Evolutionary conservation across 2,797 vertebrate genomes (phyloP).

Genomic region (Hydrocynus forskahlii): DNA sequence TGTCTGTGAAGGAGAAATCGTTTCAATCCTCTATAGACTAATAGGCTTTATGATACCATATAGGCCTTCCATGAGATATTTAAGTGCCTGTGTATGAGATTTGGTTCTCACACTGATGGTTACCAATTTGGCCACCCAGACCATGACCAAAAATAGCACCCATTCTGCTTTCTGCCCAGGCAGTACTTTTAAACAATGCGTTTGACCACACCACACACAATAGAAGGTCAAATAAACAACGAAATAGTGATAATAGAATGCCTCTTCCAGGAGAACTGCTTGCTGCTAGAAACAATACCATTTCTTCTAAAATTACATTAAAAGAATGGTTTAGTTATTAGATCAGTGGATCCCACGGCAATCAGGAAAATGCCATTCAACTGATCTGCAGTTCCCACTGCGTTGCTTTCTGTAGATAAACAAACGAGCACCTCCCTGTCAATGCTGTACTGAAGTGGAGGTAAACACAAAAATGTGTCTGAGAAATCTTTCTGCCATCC

Average conservation of each 20-base stretch:
- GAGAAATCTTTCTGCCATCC: neutral
- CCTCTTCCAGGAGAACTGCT: neutral
- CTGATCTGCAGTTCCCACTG: neutral
- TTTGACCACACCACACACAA: slow-evolving; percentile 29
- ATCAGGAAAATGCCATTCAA: neutral
- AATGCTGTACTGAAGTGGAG: neutral
- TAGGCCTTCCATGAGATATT: neutral
- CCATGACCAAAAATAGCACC: slow-evolving; percentile 9
- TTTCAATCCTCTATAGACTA: neutral
- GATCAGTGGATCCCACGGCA: neutral
- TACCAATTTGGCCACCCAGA: slow-evolving; percentile 12
- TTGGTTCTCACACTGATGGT: neutral
- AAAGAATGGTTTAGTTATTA: neutral
- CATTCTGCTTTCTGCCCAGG: slow-evolving; percentile 15
- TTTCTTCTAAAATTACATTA: neutral
- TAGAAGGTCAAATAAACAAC: slow-evolving; percentile 33
- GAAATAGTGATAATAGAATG: neutral
- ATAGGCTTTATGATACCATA: neutral
- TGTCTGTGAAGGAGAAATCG: neutral
- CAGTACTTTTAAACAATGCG: slow-evolving; percentile 30
- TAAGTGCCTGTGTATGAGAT: neutral
- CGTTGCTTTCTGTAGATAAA: neutral
- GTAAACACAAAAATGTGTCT: slow-evolving; percentile 10
- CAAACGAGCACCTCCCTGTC: neutral
- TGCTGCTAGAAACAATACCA: neutral